Base-by-base conservation (phyloP, 2,797 vertebrate species). In the Poeciliopsis gracilis region DNA sequence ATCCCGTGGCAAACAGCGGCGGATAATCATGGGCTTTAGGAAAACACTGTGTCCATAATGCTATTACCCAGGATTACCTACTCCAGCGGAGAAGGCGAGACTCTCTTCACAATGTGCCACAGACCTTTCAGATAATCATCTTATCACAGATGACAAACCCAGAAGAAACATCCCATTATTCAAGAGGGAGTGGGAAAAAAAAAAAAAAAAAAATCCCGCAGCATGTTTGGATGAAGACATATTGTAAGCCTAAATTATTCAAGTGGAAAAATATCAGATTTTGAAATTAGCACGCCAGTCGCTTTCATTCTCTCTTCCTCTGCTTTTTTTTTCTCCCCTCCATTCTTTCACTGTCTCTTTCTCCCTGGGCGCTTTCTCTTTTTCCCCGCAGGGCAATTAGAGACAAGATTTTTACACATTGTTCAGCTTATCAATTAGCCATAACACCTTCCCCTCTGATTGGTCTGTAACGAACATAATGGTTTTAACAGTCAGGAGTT, bases 401-500 rank as follows among this genome's bases (percentile, higher is more conserved):
- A 93, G 88, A 93, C 92, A 53, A 95, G 94, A 95, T 95, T 95
- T 66, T 95, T 94, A 94, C 84, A 87, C 94, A 95, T 95, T 95
- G 94, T 95, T 95, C 94, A 87, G 93, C 96, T 96, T 96, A 95
- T 97, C 96, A 97, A 96, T 97, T 98, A 98, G 97, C 97, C 96
- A 96, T 96, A 97, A 97, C 96, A 97, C 96, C 95, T 96, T 96
- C 88, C 88, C 91, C 90, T 96, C 97, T 96, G 96, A 97, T 92
- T 96, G 96, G 97, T 90, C 94, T 95, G 92, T 96, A 97, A 97
- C 96, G 96, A 98, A 97, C 96, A 97, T 97, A 98, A 97, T 97
- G 96, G 97, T 96, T 97, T 97, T 97, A 98, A 96, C 96, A 97
- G 97, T 96, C 97, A 96, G 96, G 97, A 97, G 97, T 96, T 96